These are phyloP conservation scores for Arremon brunneinucha DNA, from an alignment of 2,797 vertebrate genomes.

Conservation along the genomic window DNA sequence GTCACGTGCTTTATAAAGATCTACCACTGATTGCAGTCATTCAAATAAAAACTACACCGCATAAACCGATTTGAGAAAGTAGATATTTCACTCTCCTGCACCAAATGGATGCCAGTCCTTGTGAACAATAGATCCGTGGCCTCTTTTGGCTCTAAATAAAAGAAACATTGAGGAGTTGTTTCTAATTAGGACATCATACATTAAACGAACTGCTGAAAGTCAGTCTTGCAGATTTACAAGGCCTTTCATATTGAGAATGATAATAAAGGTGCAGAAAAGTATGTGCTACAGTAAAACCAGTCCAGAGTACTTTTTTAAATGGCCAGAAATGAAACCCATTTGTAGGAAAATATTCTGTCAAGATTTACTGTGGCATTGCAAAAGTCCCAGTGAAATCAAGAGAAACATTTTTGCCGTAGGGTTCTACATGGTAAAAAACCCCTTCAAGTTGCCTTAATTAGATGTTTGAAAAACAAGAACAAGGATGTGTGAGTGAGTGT, in stretches of 20 bases:
- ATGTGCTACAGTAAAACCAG: background rate
- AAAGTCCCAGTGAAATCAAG: background rate
- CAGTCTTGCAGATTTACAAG: slow-evolving; percentile 7
- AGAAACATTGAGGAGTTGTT: slow-evolving; percentile 7
- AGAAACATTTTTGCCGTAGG: background rate
- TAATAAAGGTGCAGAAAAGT: background rate
- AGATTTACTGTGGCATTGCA: background rate
- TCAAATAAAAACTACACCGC: background rate
- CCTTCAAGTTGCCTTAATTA: background rate
- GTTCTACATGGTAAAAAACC: background rate
- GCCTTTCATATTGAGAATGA: background rate
- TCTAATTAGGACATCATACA: slow-evolving; percentile 18
- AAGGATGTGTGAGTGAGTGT: background rate
- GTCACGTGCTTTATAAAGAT: background rate
- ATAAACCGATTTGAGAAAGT: background rate
- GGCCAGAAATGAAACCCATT: background rate
- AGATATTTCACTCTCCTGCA: background rate
- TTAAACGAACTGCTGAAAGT: background rate
- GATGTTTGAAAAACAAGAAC: background rate
- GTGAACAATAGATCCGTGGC: background rate
- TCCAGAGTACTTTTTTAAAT: background rate
- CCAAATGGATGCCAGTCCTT: slow-evolving; percentile 6
- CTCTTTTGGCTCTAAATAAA: slow-evolving; percentile 50
- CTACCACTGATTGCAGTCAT: background rate
- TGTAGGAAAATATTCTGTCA: background rate